Conservation (phyloP, 2,113 vertebrate species). For the Callocephalon fimbriatum region DNA sequence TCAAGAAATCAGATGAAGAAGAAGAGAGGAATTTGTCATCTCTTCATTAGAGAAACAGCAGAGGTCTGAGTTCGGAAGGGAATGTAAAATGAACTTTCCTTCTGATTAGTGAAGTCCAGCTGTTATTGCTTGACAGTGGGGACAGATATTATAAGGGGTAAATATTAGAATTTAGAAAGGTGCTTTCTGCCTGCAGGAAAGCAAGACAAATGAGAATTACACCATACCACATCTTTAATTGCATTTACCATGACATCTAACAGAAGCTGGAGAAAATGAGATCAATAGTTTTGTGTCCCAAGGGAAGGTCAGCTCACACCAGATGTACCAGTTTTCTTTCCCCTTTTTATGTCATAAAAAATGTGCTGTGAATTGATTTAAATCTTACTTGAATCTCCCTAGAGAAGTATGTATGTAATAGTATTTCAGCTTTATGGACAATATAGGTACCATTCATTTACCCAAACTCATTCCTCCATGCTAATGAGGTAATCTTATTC, state of each 20-base stretch:
- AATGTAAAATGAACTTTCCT: background rate
- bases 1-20: background rate
- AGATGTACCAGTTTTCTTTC: constrained; percentile 5
- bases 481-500: constrained; percentile 48
- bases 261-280: constrained; percentile 43
- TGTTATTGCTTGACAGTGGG: background rate
- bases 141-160: background rate
- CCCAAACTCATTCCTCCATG: constrained; percentile 37
- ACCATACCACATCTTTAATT: constrained; percentile 27
- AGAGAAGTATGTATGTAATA: background rate
- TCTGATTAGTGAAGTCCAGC: background rate
- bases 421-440: constrained; percentile 40
- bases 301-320: constrained; percentile 31
- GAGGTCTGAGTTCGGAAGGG: background rate
- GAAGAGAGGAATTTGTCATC: background rate
- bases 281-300: constrained; percentile 39
- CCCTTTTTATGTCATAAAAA: background rate
- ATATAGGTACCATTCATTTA: constrained; percentile 49
- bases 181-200: constrained; percentile 10
- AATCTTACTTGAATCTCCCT: constrained; percentile 34
- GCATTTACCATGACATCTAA: constrained; percentile 28
- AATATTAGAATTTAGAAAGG: background rate
- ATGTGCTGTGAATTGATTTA: constrained; percentile 30
- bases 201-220: constrained; percentile 23
- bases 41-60: background rate